Base-by-base conservation (phyloP, 1,140 invertebrate species). In the Branchinecta lindahli region DNA sequence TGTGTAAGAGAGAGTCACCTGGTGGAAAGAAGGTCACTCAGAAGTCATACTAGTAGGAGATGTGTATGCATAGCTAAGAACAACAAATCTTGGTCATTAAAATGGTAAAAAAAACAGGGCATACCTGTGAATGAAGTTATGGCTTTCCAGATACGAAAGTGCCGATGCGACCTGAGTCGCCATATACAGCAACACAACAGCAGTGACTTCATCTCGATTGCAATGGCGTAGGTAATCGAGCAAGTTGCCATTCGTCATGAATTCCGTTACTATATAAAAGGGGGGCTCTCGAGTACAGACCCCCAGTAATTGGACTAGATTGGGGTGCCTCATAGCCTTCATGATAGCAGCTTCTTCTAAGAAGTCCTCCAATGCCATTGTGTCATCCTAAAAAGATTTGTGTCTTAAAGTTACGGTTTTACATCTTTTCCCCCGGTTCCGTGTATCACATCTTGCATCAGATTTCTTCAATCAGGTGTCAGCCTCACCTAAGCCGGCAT, bases 251-350 rank as follows among this genome's bases (percentile, higher is more conserved):
- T 95, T 91, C 69, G 90, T 90, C 96, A 99, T 99, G 78, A 98
- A 99, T 81, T 98, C 96, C 8, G 96, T 99, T 73, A 99, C 96
- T 75, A 99, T 99, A 79, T 98, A 99, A 80, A 98, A 98, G 0
- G 96, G 96, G 7, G 95, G 94, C 79, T 98, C 95, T 45, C 94
- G 82, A 0, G 95, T 99, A 81, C 96, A 99, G 45, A 99, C 95
- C 78, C 92, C 92, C 74, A 98, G 85, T 70, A 99, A 83, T 81
- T 98, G 94, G 69, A 99, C 96, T 72, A 99, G 82, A 84, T 99
- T 99, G 8, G 92, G 91, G 82, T 99, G 97, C 77, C 96, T 94
- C 92, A 99, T 96, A 81, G 97, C 94, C 78, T 99, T 99, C 96
- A 99, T 99, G 67, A 99, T 98, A 69, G 91, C 87, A 8, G 97